Percentiles rank a stretch among this genome's conserved stretches.
Conservation (phyloP, 2,113 vertebrate genomes). For the Lasiurus cinereus region DNA sequence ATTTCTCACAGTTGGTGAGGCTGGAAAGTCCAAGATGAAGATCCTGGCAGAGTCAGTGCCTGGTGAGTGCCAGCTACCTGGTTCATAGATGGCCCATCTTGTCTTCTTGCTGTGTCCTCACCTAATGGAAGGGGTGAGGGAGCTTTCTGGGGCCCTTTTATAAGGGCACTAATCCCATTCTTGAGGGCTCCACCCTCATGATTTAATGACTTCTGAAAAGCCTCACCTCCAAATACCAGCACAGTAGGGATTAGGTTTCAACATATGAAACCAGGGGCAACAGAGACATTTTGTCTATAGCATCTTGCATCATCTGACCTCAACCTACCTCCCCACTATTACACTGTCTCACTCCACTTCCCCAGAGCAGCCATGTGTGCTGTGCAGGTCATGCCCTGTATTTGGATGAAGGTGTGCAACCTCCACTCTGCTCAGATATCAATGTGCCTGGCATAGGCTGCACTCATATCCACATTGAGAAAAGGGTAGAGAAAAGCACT, state of each 20-base stretch:
- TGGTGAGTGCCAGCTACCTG: background rate
- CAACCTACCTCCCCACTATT: background rate
- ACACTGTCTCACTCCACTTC: too few species aligned
- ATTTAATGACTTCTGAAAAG: background rate
- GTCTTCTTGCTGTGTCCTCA: background rate
- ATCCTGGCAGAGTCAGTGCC: background rate
- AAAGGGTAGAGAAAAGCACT: background rate
- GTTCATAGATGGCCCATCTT: background rate
- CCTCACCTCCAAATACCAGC: background rate
- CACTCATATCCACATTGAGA: background rate
- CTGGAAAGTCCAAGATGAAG: background rate
- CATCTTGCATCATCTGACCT: background rate
- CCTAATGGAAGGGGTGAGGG: background rate
- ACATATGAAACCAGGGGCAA: background rate
- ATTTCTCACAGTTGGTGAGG: background rate
- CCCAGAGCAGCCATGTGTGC: rapidly evolving
- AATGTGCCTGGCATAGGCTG: rapidly evolving
- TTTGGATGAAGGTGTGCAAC: background rate
- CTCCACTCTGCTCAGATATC: background rate
- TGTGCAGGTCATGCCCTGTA: background rate
- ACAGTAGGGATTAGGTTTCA: background rate
- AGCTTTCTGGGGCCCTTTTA: background rate
- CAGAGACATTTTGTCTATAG: background rate
- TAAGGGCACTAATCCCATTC: background rate
- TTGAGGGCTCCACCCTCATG: background rate